A percentile compares a stretch with the other conserved stretches of the same genome.
These are phyloP conservation scores for Aleiodes testaceus DNA, from an alignment of 2,888 invertebrate genomes.

Conservation along the genomic window DNA sequence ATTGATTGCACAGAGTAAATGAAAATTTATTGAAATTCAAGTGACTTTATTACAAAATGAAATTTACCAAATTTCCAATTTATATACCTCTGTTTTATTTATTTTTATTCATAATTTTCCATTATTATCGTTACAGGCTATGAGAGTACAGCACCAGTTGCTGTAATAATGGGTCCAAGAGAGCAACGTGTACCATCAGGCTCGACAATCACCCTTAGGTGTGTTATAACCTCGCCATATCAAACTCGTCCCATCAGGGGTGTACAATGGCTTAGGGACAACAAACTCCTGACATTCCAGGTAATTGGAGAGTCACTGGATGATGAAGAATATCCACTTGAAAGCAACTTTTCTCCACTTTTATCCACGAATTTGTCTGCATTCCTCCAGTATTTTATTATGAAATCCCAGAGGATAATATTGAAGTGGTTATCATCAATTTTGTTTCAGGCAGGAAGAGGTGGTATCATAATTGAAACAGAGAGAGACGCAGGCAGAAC, in stretches of 20 bases:
- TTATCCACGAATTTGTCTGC: conserved; percentile 36
- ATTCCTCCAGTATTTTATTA: conserved; percentile 21
- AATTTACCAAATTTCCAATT: not conserved
- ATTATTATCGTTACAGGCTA: conserved; percentile 59
- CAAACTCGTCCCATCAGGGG: conserved; percentile 70
- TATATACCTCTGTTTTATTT: not conserved
- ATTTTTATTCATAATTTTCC: conserved; percentile 44
- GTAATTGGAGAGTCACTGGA: conserved; percentile 64
- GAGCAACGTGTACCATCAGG: conserved; percentile 76
- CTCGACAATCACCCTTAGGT: conserved; percentile 76
- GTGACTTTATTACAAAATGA: not conserved
- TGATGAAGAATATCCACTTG: conserved; percentile 21
- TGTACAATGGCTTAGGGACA: conserved; percentile 77
- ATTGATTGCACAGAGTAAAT: no score
- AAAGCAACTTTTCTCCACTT: conserved; percentile 23
- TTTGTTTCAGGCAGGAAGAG: conserved; percentile 71
- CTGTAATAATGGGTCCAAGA: conserved; percentile 76
- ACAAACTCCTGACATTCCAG: conserved; percentile 76
- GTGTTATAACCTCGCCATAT: conserved; percentile 74
- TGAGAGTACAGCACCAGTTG: conserved; percentile 71
- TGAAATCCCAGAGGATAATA: conserved; percentile 5
- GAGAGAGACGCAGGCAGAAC: conserved; percentile 77
- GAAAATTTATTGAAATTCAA: no score
- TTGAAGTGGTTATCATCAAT: conserved; percentile 1
- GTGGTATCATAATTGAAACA: conserved; percentile 79